phyloP scores from a whole-genome alignment of 2,888 invertebrate species.

The Thereva unica region DNA sequence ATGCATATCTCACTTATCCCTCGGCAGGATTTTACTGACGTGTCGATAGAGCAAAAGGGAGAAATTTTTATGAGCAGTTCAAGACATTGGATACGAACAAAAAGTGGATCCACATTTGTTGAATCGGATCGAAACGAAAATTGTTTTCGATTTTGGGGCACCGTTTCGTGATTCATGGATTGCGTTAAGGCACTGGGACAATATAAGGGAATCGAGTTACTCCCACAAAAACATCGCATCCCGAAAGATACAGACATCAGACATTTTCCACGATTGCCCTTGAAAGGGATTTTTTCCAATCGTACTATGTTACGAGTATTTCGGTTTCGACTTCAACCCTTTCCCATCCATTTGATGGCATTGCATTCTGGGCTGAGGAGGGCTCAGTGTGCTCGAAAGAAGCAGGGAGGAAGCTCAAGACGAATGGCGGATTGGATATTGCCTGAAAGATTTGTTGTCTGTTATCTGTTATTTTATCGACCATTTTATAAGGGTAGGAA shows the following conservation, averaged over 20 bases:
- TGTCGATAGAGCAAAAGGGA: not conserved
- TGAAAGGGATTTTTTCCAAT: constrained; percentile 29
- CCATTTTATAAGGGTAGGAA: constrained; percentile 29
- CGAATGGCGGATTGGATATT: constrained; percentile 30
- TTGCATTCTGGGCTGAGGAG: constrained; percentile 11
- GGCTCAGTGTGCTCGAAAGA: not conserved
- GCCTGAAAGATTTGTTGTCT: constrained; percentile 34
- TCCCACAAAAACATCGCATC: not conserved
- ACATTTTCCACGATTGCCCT: constrained; percentile 25
- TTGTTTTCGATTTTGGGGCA: constrained; percentile 28
- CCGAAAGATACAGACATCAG: constrained; percentile 14
- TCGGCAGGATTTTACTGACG: too few species aligned
- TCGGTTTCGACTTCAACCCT: constrained; percentile 16
- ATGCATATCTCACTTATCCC: too few species aligned
- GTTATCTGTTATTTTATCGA: constrained; percentile 35
- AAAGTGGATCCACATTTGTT: constrained; percentile 26
- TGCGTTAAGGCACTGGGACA: constrained; percentile 4
- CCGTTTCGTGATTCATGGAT: constrained; percentile 32
- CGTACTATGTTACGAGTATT: constrained; percentile 17
- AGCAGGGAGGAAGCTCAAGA: constrained; percentile 25
- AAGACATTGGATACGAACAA: constrained; percentile 6
- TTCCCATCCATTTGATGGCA: constrained; percentile 14
- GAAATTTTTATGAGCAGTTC: not conserved
- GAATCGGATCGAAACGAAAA: constrained; percentile 21
- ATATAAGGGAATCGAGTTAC: too few species aligned